A percentile compares a stretch with the other conserved stretches of the same genome.
These are phyloP conservation scores for Drosophila tristis DNA, from an alignment of 1,140 invertebrate species.

Conservation along the genomic window DNA sequence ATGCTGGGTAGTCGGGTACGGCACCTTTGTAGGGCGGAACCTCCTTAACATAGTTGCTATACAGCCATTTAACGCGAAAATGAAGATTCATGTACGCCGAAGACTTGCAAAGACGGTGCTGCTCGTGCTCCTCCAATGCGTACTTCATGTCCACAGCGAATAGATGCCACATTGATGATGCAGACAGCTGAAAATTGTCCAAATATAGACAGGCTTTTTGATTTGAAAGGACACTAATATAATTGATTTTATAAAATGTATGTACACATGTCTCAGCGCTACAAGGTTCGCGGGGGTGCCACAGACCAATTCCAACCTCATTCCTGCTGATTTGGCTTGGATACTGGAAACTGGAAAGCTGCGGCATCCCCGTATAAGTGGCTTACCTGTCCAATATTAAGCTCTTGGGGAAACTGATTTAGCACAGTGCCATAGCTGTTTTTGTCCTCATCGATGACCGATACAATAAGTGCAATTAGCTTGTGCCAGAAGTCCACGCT, in stretches of 20 bases:
- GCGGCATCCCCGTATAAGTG: neutral
- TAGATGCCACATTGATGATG: conserved; percentile 97
- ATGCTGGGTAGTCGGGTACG: conserved; percentile 98
- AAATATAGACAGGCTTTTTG: neutral
- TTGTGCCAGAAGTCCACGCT: conserved; percentile 99
- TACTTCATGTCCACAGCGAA: conserved; percentile 99
- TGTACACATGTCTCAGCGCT: too few relatives aligned
- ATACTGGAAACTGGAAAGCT: too few relatives aligned
- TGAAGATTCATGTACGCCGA: conserved; percentile 99
- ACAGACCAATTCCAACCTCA: too few relatives aligned
- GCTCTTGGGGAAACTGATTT: conserved; percentile 97
- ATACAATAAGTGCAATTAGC: conserved; percentile 98
- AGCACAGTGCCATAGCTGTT: conserved; percentile 99
- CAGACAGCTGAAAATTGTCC: conserved; percentile 90
- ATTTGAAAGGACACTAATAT: neutral
- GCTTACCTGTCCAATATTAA: conserved; percentile 93
- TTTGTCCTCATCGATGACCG: conserved; percentile 99
- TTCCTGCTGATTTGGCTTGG: too few relatives aligned
- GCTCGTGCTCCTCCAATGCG: conserved; percentile 98
- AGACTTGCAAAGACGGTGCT: conserved; percentile 97
- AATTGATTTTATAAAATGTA: neutral
- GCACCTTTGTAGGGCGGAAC: conserved; percentile 97
- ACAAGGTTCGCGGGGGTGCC: too few relatives aligned
- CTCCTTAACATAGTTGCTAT: conserved; percentile 99
- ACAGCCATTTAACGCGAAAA: conserved; percentile 98